A percentile compares a stretch with the other conserved stretches of the same genome.
Evolutionary conservation across 2,888 invertebrate genomes (phyloP).

Genomic region (Hyppa rectilinea): DNA sequence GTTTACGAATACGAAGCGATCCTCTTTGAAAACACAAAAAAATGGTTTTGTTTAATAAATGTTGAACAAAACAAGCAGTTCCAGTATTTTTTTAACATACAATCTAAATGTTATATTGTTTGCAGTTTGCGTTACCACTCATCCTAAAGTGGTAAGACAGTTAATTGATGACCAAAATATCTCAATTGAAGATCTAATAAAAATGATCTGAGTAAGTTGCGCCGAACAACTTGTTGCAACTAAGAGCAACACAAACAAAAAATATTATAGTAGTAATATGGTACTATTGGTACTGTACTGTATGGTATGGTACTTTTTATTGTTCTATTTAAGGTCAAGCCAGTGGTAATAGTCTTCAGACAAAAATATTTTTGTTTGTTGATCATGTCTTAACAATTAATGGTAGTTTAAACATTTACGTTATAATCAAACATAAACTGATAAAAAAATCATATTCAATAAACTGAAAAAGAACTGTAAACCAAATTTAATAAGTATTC

Average conservation of each 20-base stretch:
- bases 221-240: slow-evolving; percentile 19
- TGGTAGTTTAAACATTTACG: neutral
- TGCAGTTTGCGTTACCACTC: neutral
- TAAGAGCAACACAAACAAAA: neutral
- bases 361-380: neutral
- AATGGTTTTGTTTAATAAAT: neutral
- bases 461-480: slow-evolving; percentile 2
- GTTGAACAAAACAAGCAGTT: neutral
- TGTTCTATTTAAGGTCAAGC: too few relatives aligned
- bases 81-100: neutral
- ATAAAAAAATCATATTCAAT: neutral
- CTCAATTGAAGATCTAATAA: slow-evolving; percentile 59
- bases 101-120: neutral
- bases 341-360: neutral
- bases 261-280: neutral
- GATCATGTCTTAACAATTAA: neutral
- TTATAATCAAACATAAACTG: neutral
- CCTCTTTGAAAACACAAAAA: neutral
- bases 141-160: slow-evolving; percentile 12
- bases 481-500: slow-evolving; percentile 17
- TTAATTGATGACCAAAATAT: slow-evolving; percentile 45
- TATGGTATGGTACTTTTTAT: neutral
- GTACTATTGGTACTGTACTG: neutral
- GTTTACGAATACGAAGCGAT: neutral
- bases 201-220: slow-evolving; percentile 57